Conservation (phyloP, 2,888 invertebrate species). For the Sphaerophoria taeniata region DNA sequence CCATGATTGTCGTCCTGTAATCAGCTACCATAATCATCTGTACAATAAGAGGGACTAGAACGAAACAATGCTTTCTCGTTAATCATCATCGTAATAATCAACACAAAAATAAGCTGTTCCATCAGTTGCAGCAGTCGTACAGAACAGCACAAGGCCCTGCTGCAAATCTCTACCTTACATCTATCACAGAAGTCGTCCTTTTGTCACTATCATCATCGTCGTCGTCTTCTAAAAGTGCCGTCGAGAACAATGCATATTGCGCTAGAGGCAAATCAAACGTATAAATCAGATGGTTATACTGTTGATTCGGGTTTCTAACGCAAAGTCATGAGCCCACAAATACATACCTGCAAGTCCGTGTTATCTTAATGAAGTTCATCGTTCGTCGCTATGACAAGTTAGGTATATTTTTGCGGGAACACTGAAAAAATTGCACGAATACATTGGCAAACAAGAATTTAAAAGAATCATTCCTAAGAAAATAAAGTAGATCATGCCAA, state of each 20-base stretch:
- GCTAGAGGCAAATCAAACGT: conserved; percentile 71
- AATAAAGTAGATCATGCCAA: too few species aligned
- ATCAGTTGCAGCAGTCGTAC: conserved; percentile 49
- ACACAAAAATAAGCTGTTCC: conserved; percentile 38
- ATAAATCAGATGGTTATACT: conserved; percentile 64
- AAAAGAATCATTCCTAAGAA: too few species aligned
- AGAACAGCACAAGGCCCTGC: conserved; percentile 66
- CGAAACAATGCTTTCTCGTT: conserved; percentile 70
- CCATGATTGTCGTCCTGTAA: conserved; percentile 70
- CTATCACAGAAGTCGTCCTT: conserved; percentile 72
- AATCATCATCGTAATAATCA: conserved; percentile 57
- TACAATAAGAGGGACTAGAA: conserved; percentile 60
- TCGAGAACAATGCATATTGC: conserved; percentile 67
- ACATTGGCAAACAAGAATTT: too few species aligned
- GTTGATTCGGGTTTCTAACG: conserved; percentile 55
- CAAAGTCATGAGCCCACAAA: conserved; percentile 58
- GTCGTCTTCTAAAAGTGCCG: conserved; percentile 69
- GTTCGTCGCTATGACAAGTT: too few species aligned
- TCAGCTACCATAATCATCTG: conserved; percentile 70
- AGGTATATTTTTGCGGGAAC: conserved; percentile 1
- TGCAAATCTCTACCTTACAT: conserved; percentile 72
- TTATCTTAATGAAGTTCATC: conserved; percentile 48
- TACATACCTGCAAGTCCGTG: conserved; percentile 65
- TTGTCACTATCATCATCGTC: conserved; percentile 71
- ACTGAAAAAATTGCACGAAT: conserved; percentile 36